phyloP scores from a whole-genome alignment of 2,113 vertebrate species.

The Anarhynchus alexandrinus region DNA sequence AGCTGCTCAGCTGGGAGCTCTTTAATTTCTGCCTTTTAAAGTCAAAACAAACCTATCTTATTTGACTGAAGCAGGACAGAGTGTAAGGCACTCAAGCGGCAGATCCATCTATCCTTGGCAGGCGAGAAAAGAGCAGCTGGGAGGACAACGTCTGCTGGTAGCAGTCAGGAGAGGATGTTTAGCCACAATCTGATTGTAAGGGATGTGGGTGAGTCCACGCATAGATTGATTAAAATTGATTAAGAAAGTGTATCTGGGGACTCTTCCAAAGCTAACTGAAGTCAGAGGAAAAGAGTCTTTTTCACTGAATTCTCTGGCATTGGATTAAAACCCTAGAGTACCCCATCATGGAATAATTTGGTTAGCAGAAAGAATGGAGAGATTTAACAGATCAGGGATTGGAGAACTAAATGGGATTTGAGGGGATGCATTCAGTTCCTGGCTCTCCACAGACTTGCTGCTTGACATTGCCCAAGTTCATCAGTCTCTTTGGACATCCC shows the following conservation, averaged over 20 bases:
- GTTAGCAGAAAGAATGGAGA: background rate
- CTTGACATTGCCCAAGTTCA: background rate
- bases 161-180: background rate
- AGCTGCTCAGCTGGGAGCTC: background rate
- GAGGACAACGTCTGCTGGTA: background rate
- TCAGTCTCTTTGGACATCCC: background rate
- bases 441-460: background rate
- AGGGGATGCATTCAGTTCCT: background rate
- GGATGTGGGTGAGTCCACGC: background rate
- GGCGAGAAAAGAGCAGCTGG: background rate
- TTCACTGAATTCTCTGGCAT: background rate
- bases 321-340: background rate
- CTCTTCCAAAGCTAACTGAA: background rate
- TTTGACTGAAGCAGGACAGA: background rate
- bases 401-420: background rate
- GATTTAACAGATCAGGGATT: background rate
- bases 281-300: background rate
- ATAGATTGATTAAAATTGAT: background rate
- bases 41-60: background rate
- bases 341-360: background rate
- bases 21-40: background rate
- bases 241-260: background rate
- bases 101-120: background rate
- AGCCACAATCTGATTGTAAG: background rate
- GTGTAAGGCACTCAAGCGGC: background rate